phyloP scores from a whole-genome alignment of 2,797 vertebrate species.

The Peromyscus aztecus region DNA sequence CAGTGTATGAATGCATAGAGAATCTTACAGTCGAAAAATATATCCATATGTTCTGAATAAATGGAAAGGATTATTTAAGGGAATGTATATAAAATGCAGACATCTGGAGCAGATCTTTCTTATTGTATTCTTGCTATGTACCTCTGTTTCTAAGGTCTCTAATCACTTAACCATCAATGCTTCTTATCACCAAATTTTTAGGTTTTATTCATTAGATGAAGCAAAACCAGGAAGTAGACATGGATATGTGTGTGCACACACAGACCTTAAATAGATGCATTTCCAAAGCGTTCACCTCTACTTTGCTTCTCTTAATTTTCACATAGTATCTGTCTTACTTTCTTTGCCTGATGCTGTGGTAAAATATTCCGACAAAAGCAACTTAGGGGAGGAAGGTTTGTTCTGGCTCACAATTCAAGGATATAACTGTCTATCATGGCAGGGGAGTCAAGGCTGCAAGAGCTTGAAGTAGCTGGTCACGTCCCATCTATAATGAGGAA shows the following conservation, averaged over 20 bases:
- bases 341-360: background rate
- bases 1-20: background rate
- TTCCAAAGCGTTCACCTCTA: background rate
- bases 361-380: background rate
- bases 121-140: background rate
- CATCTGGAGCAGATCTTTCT: background rate
- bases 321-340: background rate
- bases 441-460: background rate
- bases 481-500: background rate
- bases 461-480: background rate
- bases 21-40: background rate
- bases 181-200: background rate
- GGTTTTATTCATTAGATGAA: background rate
- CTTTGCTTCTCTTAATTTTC: background rate
- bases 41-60: background rate
- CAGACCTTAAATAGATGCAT: background rate
- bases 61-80: background rate
- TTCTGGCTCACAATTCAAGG: background rate
- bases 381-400: background rate
- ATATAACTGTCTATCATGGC: background rate
- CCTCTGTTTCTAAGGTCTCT: background rate
- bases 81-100: constrained; percentile 4
- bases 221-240: constrained; percentile 16
- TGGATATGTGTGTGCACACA: background rate
- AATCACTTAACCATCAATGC: background rate